These are phyloP conservation scores for Pectinophora gossypiella DNA, from an alignment of 1,140 invertebrate species.

Conservation along the genomic window DNA sequence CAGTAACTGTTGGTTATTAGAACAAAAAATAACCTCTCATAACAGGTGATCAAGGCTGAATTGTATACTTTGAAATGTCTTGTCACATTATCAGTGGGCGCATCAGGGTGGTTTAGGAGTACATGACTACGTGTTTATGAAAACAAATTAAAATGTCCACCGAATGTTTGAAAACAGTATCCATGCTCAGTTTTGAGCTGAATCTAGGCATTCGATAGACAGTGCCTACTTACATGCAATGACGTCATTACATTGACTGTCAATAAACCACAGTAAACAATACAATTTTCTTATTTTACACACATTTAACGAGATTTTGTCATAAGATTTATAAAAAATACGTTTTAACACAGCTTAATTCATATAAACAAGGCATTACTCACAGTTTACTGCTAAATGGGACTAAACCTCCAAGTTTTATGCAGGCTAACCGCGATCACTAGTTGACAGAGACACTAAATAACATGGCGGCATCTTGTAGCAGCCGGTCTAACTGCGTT, in stretches of 20 bases:
- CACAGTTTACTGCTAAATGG: constrained; percentile 27
- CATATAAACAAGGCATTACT: constrained; percentile 13
- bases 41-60: constrained; percentile 25
- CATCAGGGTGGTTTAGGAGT: no score
- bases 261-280: constrained; percentile 69
- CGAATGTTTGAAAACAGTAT: not conserved
- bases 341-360: constrained; percentile 1
- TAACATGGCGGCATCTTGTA: constrained; percentile 72
- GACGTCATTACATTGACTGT: constrained; percentile 67
- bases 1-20: constrained; percentile 7
- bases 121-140: no score
- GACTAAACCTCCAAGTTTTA: constrained; percentile 32
- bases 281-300: constrained; percentile 23
- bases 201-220: not conserved
- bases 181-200: not conserved
- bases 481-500: constrained; percentile 62
- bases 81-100: no score
- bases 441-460: constrained; percentile 70
- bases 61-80: constrained; percentile 23
- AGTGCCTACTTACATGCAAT: constrained; percentile 26
- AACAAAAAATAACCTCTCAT: constrained; percentile 31
- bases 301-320: not conserved
- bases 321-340: not conserved
- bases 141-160: no score
- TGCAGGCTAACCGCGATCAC: constrained; percentile 50